phyloP scores from a whole-genome alignment of 2,888 invertebrate species.

The Ellobium chinense region DNA sequence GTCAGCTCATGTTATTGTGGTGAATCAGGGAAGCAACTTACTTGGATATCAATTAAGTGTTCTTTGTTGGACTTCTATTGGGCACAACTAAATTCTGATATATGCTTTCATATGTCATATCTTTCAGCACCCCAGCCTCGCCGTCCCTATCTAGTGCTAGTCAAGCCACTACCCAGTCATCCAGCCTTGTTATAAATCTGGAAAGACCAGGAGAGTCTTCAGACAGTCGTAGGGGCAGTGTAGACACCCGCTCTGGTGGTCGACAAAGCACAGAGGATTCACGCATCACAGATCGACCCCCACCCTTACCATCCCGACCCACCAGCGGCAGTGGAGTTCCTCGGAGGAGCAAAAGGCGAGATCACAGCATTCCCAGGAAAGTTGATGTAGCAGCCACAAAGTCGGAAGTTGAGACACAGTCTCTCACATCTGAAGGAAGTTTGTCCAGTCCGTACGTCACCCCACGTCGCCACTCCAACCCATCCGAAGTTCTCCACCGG shows the following conservation, averaged over 20 bases:
- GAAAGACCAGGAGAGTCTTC: slow-evolving; percentile 39
- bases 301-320: slow-evolving; percentile 41
- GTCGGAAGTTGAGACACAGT: background rate
- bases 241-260: slow-evolving; percentile 12
- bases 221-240: slow-evolving; percentile 35
- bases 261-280: slow-evolving; percentile 45
- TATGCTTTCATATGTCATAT: background rate
- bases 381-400: slow-evolving; percentile 18
- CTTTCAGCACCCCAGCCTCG: background rate
- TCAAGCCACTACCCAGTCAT: slow-evolving; percentile 6
- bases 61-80: no score
- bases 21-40: no score
- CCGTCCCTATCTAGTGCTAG: background rate
- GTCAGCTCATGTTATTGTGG: no score
- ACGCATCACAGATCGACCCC: slow-evolving; percentile 38
- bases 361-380: slow-evolving; percentile 42
- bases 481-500: slow-evolving; percentile 8
- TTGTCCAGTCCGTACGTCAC: background rate
- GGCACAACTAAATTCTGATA: no score
- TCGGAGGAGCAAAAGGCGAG: slow-evolving; percentile 26
- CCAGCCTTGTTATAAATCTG: slow-evolving; percentile 33
- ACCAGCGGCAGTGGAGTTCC: slow-evolving; percentile 24
- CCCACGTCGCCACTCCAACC: slow-evolving; percentile 29
- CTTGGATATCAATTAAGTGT: no score
- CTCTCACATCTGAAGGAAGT: background rate